phyloP scores from a whole-genome alignment of 2,797 vertebrate genomes.

The Petrocephalus schoutedeni region DNA sequence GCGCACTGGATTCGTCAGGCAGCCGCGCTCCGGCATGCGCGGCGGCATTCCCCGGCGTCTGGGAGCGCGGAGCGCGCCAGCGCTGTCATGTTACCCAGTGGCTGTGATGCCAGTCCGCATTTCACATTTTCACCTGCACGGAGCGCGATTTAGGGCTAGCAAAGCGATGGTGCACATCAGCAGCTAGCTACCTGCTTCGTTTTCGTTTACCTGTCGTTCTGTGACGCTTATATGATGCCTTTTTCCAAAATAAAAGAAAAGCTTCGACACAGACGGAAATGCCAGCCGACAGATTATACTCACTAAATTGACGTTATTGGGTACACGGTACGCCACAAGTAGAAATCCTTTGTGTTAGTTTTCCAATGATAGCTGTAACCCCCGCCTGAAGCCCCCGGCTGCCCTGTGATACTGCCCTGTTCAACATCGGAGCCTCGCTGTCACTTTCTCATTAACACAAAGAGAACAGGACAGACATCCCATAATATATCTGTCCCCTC shows the following conservation, averaged over 20 bases:
- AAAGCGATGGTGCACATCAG: background rate
- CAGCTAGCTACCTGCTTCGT: background rate
- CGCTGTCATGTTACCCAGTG: background rate
- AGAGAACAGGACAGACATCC: slow-evolving; percentile 10
- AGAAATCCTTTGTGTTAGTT: slow-evolving; percentile 3
- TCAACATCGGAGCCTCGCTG: background rate
- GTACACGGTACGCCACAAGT: background rate
- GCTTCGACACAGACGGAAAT: background rate
- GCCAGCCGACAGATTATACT: background rate
- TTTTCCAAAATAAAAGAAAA: background rate
- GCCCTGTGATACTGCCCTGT: slow-evolving; percentile 7
- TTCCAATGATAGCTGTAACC: background rate
- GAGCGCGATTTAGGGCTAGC: background rate
- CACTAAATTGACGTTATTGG: background rate
- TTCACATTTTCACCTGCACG: slow-evolving; percentile 3
- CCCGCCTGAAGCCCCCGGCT: background rate
- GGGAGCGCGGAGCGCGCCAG: background rate
- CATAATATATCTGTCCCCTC: slow-evolving; percentile 10
- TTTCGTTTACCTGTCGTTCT: background rate
- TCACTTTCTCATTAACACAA: slow-evolving; percentile 11
- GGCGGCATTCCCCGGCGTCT: background rate
- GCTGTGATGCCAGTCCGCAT: background rate
- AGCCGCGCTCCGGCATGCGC: background rate
- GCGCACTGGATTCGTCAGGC: background rate
- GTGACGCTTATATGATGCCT: background rate